These are phyloP conservation scores for Nestor notabilis DNA, from an alignment of 2,113 vertebrate genomes.

Conservation along the genomic window DNA sequence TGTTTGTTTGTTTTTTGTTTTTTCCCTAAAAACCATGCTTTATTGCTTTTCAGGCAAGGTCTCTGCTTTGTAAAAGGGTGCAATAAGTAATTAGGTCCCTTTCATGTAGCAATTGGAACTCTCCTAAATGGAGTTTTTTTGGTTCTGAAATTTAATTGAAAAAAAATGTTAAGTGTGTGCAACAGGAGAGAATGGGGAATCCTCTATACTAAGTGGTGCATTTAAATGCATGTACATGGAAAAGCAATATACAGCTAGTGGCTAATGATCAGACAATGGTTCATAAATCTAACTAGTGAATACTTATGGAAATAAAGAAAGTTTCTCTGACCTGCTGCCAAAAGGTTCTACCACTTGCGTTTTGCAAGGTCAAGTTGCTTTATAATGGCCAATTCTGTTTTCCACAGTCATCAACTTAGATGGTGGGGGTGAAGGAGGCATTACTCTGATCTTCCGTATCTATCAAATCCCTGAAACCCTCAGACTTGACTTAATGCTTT, in stretches of 20 bases:
- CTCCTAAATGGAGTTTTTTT: neutral
- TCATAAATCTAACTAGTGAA: slow-evolving; percentile 56
- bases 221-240: slow-evolving; percentile 47
- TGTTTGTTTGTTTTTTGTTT: too few species aligned
- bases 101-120: neutral
- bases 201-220: neutral
- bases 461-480: neutral
- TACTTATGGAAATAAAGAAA: slow-evolving; percentile 68
- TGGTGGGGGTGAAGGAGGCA: neutral
- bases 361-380: slow-evolving; percentile 36
- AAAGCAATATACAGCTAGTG: slow-evolving; percentile 69
- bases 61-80: neutral
- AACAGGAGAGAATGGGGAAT: neutral
- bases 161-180: neutral
- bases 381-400: neutral
- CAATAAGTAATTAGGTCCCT: neutral
- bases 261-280: slow-evolving; percentile 57
- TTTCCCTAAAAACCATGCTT: neutral
- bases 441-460: neutral
- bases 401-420: neutral
- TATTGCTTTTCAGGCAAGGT: neutral
- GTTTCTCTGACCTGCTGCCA: slow-evolving; percentile 51
- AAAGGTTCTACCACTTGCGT: neutral
- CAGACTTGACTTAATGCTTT: neutral
- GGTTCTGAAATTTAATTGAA: neutral